Base-by-base conservation (phyloP, 2,113 vertebrate genomes). In the Haemorhous mexicanus region DNA sequence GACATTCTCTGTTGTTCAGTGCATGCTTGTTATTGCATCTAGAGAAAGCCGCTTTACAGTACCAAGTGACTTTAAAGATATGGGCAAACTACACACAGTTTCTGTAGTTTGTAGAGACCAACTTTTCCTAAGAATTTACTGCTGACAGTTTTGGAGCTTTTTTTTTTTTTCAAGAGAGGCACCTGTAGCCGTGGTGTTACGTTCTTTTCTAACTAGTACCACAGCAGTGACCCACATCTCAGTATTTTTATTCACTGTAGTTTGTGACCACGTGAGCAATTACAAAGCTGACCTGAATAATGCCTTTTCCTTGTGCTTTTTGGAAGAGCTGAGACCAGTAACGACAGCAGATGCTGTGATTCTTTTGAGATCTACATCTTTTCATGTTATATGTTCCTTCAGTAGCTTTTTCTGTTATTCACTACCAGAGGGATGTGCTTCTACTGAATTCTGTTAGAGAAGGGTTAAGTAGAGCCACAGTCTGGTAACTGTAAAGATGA, bases 401-500 rank as follows among this genome's bases (percentile, higher is more conserved):
- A 43, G 82, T 56, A 68, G 53, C 28, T 94, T 93, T 88, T 86
- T 30, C 55, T 73, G 28, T 90, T 90, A 13, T 52, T 89, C 59
- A 39, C 20, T 86, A 80, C 23, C 61, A 67, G 61, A 84, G 68
- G 73, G 61, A 87, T 78, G 43, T 49, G 64, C 80, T 92, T 74
- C 61, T 75, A 24, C 47, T 55, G 83, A 78, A 39, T 86, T 91
- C 39, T 68, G 12, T 87, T 90, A 59, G 18, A 83, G 58, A 88
- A 85, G 39, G 75, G 59, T 93, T 93, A 93, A 87, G 61, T 59
- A 78, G 76, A 90, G 64, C 47, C 17, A 47, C 61, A 78, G 1
- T 81, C 72, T 89, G 80, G 56, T 89, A 82, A 72, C 75, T 72
- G 70, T 87, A 94, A 92, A 92, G 49, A 68, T 84, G 44, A 86